Evolutionary conservation across 2,797 vertebrate genomes (phyloP).

Genomic region (Periparus ater): DNA sequence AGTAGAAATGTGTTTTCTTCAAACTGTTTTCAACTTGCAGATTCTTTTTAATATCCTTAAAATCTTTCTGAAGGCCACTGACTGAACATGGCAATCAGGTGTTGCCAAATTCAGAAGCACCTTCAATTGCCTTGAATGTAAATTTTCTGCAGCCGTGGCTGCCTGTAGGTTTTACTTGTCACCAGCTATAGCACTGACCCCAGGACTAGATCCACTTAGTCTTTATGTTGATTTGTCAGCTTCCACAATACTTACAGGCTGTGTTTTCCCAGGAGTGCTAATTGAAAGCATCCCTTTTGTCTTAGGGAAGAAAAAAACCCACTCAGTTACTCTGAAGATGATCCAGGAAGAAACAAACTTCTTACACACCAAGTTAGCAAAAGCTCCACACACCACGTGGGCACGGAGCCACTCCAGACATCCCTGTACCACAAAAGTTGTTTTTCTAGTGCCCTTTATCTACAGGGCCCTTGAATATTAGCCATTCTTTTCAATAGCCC

Average conservation of each 20-base stretch:
- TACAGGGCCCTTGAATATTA: constrained; percentile 53
- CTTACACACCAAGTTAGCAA: neutral
- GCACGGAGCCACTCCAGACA: neutral
- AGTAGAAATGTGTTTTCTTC: neutral
- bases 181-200: neutral
- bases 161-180: neutral
- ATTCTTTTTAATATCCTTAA: neutral
- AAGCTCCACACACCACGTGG: neutral
- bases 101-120: neutral
- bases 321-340: neutral
- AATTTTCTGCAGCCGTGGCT: neutral
- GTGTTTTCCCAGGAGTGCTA: neutral
- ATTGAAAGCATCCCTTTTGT: constrained; percentile 7
- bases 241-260: neutral
- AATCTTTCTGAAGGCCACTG: neutral
- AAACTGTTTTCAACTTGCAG: neutral
- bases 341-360: neutral
- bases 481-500: constrained; percentile 39
- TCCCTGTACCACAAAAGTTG: neutral
- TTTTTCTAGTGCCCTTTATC: constrained; percentile 25
- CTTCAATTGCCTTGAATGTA: neutral
- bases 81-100: neutral
- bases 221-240: neutral
- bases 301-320: neutral
- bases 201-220: neutral